Percentiles rank a stretch among this genome's conserved stretches.
Conservation (phyloP, 2,888 invertebrate species). For the Zygothrica quintamaculata region DNA sequence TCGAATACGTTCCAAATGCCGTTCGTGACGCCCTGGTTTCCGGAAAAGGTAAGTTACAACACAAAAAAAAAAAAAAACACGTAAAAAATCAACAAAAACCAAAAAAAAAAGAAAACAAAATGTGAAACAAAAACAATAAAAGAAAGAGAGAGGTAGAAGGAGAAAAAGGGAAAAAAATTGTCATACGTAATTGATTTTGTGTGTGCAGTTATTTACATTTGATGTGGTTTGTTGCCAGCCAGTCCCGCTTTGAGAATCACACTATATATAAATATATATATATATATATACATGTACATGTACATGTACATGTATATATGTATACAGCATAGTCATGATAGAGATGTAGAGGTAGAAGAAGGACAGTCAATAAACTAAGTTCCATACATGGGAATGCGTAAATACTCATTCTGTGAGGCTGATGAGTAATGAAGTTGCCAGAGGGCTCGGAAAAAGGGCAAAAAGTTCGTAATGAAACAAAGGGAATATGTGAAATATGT, state of each 20-base stretch:
- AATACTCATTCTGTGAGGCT: slow-evolving; percentile 17
- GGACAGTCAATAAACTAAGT: slow-evolving; percentile 56
- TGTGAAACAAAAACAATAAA: slow-evolving; percentile 12
- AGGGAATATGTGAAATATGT: slow-evolving; percentile 51
- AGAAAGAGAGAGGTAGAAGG: no score
- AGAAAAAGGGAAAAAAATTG: slow-evolving; percentile 26
- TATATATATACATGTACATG: slow-evolving; percentile 5
- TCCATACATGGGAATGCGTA: neutral
- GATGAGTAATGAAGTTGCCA: slow-evolving; percentile 59
- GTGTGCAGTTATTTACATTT: slow-evolving; percentile 73
- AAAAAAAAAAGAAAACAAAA: slow-evolving; percentile 11
- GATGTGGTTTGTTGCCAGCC: slow-evolving; percentile 56
- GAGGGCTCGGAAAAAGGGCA: slow-evolving; percentile 38
- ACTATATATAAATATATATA: slow-evolving; percentile 11
- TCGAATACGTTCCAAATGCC: slow-evolving; percentile 98
- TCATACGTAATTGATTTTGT: slow-evolving; percentile 63
- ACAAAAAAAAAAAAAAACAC: neutral
- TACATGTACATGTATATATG: neutral
- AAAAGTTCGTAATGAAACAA: slow-evolving; percentile 57
- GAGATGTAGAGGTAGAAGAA: neutral
- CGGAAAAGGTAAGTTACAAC: slow-evolving; percentile 90
- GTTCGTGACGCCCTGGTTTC: slow-evolving; percentile 97
- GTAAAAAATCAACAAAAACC: neutral
- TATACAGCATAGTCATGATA: neutral
- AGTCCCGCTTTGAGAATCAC: slow-evolving; percentile 26